phyloP scores from a whole-genome alignment of 2,113 vertebrate species.

The Poicephalus gulielmi region DNA sequence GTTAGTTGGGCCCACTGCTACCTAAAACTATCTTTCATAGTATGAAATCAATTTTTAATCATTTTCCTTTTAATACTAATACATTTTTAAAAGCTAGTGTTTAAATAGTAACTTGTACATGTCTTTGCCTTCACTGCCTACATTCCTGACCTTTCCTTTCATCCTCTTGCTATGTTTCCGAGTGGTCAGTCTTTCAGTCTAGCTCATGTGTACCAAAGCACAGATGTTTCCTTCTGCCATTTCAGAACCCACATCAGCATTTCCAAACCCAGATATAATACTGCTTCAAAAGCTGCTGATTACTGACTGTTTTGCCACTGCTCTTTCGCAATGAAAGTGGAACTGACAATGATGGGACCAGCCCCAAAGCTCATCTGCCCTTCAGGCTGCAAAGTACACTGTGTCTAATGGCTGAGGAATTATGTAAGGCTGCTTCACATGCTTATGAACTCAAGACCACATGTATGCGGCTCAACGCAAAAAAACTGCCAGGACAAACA shows the following conservation, averaged over 20 bases:
- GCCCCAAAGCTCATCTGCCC: not conserved
- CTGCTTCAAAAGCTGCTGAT: not conserved
- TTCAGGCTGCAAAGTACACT: not conserved
- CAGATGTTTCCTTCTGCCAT: not conserved
- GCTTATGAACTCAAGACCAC: not conserved
- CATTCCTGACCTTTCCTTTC: not conserved
- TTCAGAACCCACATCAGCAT: not conserved
- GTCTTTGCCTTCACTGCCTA: not conserved
- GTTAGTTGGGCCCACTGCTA: not conserved
- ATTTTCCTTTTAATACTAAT: not conserved
- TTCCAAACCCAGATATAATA: not conserved
- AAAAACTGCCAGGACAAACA: not conserved
- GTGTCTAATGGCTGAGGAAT: not conserved
- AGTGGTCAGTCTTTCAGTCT: not conserved
- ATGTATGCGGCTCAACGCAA: fast-evolving
- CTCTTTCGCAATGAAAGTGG: not conserved
- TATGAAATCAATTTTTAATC: not conserved
- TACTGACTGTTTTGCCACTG: not conserved
- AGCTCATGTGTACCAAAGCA: not conserved
- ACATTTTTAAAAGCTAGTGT: not conserved
- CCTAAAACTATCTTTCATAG: not conserved
- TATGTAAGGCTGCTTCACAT: not conserved
- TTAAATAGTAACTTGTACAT: not conserved
- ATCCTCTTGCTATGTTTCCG: not conserved
- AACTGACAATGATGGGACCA: not conserved